Evolutionary conservation across 2,888 invertebrate genomes (phyloP).

Genomic region (Philereme vetulata): DNA sequence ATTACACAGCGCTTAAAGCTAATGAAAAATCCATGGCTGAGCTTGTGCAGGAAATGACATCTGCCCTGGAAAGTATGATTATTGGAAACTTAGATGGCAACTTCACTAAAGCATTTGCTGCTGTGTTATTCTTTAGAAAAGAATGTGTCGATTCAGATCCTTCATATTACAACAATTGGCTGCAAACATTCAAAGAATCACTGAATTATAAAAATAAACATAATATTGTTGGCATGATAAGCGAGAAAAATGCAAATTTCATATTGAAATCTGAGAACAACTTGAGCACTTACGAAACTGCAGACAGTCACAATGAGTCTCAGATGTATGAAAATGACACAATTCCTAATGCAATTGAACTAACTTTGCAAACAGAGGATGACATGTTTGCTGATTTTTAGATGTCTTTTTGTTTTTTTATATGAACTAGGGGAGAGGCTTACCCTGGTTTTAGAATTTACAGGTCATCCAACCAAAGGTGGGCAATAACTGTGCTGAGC

Average conservation of each 20-base stretch:
- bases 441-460: no score
- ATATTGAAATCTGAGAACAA: constrained; percentile 69
- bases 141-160: constrained; percentile 67
- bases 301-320: constrained; percentile 64
- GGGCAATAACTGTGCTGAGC: no score
- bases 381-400: constrained; percentile 74
- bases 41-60: constrained; percentile 60
- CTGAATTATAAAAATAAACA: constrained; percentile 57
- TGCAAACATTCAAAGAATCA: constrained; percentile 61
- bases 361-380: constrained; percentile 66
- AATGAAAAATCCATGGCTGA: constrained; percentile 61
- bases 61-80: constrained; percentile 69
- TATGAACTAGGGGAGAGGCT: no score
- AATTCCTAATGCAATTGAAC: constrained; percentile 61
- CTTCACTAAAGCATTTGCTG: constrained; percentile 63
- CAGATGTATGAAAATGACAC: constrained; percentile 76
- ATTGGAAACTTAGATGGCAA: constrained; percentile 67
- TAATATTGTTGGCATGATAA: constrained; percentile 55
- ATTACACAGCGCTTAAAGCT: constrained; percentile 78
- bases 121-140: constrained; percentile 63
- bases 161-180: constrained; percentile 68
- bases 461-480: no score
- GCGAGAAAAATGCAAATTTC: constrained; percentile 59
- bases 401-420: background rate
- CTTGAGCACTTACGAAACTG: constrained; percentile 58